These are phyloP conservation scores for Caenorhabditis latens DNA, from an alignment of 1,140 invertebrate species.

Conservation along the genomic window DNA sequence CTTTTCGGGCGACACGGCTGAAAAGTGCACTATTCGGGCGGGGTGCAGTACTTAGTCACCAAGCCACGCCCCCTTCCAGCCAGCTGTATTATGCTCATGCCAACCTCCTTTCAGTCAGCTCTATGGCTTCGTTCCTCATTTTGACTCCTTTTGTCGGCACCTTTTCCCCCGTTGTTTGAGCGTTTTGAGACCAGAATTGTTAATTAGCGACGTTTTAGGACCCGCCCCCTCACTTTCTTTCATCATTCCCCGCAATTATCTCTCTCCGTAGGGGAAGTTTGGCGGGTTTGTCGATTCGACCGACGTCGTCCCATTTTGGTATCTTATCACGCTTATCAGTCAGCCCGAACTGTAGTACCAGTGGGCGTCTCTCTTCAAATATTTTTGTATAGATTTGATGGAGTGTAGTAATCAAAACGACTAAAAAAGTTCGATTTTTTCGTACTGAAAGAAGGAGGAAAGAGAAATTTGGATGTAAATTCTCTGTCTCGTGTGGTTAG, in stretches of 20 bases:
- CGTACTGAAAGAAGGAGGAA: background rate
- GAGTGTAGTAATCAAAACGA: constrained; percentile 7
- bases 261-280: background rate
- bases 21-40: constrained; percentile 39
- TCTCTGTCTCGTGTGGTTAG: constrained; percentile 15
- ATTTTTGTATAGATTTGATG: background rate
- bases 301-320: constrained; percentile 8
- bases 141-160: background rate
- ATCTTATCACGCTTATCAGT: constrained; percentile 51
- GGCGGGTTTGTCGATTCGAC: background rate
- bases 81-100: background rate
- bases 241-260: background rate
- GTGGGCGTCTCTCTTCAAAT: constrained; percentile 6
- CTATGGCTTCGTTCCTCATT: background rate
- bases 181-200: background rate
- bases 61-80: background rate
- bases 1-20: constrained; percentile 38
- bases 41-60: constrained; percentile 30
- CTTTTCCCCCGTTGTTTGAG: background rate
- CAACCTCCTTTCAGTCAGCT: background rate
- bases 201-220: background rate
- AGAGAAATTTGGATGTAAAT: background rate
- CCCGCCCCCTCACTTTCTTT: too few relatives aligned
- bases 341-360: constrained; percentile 42
- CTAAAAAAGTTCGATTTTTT: background rate